Conservation (phyloP, 2,797 vertebrate species). For the Ctenosaura bakeri region DNA sequence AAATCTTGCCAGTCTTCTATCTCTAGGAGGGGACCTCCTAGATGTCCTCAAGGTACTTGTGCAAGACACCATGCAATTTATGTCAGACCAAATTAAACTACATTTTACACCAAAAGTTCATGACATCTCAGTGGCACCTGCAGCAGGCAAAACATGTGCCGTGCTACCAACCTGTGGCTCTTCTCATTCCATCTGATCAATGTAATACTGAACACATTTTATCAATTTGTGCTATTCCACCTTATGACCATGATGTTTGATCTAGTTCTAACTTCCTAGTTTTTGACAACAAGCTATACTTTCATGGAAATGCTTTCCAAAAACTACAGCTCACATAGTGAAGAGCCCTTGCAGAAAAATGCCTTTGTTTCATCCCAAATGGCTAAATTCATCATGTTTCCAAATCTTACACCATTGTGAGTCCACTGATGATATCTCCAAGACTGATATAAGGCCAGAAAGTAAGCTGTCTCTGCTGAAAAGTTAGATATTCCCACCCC, state of each 20-base stretch:
- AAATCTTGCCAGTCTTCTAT: background rate
- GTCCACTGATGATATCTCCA: background rate
- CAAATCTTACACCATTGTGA: background rate
- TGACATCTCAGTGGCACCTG: too few species aligned
- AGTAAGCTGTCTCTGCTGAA: background rate
- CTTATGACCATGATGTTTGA: background rate
- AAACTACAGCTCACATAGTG: background rate
- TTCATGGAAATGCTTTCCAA: background rate
- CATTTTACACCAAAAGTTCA: too few species aligned
- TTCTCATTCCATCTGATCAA: too few species aligned
- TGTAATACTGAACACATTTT: too few species aligned
- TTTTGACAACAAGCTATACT: background rate
- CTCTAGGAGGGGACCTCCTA: too few species aligned
- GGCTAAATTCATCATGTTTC: background rate
- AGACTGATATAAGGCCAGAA: background rate
- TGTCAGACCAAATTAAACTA: too few species aligned
- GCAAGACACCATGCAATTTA: too few species aligned
- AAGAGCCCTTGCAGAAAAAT: background rate
- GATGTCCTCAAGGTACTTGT: too few species aligned
- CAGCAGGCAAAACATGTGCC: too few species aligned
- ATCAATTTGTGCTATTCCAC: too few species aligned
- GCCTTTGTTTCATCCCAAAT: background rate
- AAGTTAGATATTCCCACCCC: background rate
- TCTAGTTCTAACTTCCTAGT: background rate
- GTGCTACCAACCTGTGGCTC: too few species aligned